phyloP scores from a whole-genome alignment of 2,113 vertebrate species.

The Taurulus bubalis region DNA sequence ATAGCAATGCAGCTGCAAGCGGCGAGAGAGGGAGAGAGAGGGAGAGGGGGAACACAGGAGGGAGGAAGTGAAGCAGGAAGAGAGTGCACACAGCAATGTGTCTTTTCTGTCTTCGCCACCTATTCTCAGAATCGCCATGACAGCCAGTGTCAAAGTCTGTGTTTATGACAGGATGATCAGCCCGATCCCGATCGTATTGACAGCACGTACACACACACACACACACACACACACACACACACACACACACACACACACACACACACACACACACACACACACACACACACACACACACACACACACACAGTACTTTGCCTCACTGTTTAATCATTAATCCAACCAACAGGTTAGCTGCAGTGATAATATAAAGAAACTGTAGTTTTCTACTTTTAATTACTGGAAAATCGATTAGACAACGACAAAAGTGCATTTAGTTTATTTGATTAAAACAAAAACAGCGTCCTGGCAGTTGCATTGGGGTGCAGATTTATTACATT shows the following conservation, averaged over 20 bases:
- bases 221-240: no score
- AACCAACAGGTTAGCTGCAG: background rate
- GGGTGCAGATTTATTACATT: background rate
- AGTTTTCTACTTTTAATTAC: background rate
- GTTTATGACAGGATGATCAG: conserved; percentile 61
- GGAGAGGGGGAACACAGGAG: conserved; percentile 25
- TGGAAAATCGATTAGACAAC: background rate
- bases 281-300: background rate
- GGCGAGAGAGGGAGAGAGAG: background rate
- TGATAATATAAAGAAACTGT: background rate
- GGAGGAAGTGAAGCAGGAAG: conserved; percentile 17
- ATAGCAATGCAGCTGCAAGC: conserved; percentile 75
- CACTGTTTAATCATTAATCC: conserved; percentile 50
- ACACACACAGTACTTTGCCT: background rate
- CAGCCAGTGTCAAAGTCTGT: conserved; percentile 63
- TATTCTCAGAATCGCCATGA: conserved; percentile 16
- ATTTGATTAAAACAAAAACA: background rate
- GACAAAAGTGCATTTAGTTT: background rate
- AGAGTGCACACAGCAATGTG: background rate
- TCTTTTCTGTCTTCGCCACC: background rate
- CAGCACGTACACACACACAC: background rate
- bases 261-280: no score
- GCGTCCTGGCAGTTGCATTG: background rate
- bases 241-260: no score
- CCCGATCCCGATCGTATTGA: background rate